phyloP scores from a whole-genome alignment of 2,113 vertebrate species.

The Ammodramus savannarum region DNA sequence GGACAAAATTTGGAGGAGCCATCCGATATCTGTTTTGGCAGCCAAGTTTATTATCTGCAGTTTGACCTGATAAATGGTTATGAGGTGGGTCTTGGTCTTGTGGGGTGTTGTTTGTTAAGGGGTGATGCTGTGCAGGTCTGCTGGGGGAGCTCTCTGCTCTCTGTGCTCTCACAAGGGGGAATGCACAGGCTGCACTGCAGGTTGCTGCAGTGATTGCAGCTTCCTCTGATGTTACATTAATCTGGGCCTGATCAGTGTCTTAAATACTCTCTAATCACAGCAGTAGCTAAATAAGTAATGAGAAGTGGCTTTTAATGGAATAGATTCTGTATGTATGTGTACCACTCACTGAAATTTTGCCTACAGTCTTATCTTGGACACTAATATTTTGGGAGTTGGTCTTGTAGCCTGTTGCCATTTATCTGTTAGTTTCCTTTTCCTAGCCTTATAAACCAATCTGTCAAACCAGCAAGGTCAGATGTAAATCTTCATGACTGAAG shows the following conservation, averaged over 20 bases:
- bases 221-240: not conserved
- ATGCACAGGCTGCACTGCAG: not conserved
- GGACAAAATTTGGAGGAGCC: not conserved
- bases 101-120: accelerated
- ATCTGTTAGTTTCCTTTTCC: not conserved
- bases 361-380: not conserved
- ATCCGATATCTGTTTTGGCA: not conserved
- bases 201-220: not conserved
- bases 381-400: not conserved
- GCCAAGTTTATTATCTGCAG: not conserved
- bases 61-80: not conserved
- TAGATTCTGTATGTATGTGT: not conserved
- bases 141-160: not conserved
- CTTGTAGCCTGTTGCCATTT: not conserved
- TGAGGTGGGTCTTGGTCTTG: not conserved
- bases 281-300: not conserved
- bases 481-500: not conserved
- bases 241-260: not conserved
- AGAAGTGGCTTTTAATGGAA: not conserved
- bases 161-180: not conserved
- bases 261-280: not conserved
- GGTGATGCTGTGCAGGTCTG: not conserved
- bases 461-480: not conserved
- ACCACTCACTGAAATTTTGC: not conserved
- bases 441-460: not conserved